A percentile compares a stretch with the other conserved stretches of the same genome.
Conservation (phyloP, 2,113 vertebrate genomes). For the Pseudorectes ferrugineus region DNA sequence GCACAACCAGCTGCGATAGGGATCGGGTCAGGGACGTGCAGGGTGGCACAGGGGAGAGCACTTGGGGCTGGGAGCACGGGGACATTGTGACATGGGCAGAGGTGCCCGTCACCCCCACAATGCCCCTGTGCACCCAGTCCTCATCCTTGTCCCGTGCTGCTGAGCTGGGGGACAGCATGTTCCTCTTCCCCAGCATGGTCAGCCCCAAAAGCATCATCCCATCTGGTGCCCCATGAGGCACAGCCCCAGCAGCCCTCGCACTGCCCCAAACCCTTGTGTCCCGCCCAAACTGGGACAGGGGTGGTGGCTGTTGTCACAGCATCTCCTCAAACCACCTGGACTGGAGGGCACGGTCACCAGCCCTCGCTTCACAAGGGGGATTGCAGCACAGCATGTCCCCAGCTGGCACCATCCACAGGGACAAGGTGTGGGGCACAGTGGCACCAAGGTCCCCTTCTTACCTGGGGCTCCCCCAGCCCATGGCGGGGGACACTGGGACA, state of each 20-base stretch:
- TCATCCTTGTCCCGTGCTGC: not conserved
- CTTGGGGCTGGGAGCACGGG: not conserved
- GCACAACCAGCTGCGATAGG: not conserved
- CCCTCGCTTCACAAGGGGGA: fast-evolving
- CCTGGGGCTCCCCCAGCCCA: not conserved
- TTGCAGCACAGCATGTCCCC: not conserved
- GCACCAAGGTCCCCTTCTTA: not conserved
- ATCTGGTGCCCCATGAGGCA: not conserved
- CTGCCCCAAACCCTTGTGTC: not conserved
- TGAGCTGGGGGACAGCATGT: fast-evolving
- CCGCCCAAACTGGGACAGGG: not conserved
- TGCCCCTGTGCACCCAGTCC: not conserved
- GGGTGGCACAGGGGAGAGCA: not conserved
- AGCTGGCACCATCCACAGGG: not conserved
- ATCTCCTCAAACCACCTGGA: not conserved
- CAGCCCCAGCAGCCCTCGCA: not conserved
- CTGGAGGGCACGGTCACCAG: fast-evolving
- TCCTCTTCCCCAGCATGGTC: not conserved
- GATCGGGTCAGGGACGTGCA: not conserved
- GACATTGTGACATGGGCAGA: not conserved
- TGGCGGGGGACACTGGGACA: fast-evolving
- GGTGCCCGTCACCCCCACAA: fast-evolving
- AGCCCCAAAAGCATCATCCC: not conserved
- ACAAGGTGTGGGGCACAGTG: not conserved
- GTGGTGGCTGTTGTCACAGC: not conserved